phyloP scores from a whole-genome alignment of 2,797 vertebrate genomes.

The Threskiornis aethiopicus region DNA sequence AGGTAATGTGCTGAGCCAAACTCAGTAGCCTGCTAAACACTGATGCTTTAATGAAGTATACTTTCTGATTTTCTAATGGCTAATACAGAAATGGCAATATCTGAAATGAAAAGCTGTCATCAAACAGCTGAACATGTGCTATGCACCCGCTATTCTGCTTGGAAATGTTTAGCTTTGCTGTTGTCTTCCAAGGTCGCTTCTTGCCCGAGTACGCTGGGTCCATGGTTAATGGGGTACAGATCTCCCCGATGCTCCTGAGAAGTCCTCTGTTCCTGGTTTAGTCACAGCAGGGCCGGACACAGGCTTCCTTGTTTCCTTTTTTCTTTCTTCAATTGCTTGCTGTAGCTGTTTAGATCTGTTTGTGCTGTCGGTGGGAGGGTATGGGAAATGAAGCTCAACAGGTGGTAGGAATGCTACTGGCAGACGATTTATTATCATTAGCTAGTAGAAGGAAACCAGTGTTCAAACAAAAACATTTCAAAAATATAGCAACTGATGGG shows the following conservation, averaged over 20 bases:
- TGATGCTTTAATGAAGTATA: not conserved
- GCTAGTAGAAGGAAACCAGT: not conserved
- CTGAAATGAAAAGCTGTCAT: not conserved
- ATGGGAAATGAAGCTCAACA: not conserved
- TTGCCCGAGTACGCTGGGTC: accelerated
- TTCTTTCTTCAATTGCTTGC: not conserved
- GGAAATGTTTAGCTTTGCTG: not conserved
- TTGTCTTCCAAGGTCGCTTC: not conserved
- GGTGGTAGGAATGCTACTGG: not conserved
- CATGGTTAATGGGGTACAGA: accelerated
- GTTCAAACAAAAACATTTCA: not conserved
- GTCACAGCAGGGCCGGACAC: not conserved
- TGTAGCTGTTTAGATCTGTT: not conserved
- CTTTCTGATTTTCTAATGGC: not conserved
- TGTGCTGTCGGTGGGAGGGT: accelerated
- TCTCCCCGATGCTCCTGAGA: not conserved
- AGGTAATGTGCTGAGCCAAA: accelerated
- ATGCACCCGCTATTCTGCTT: not conserved
- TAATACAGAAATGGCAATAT: not conserved
- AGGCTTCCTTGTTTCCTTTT: not conserved
- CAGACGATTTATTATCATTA: not conserved
- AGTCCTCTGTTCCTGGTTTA: not conserved
- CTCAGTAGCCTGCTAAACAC: not conserved
- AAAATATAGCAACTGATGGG: not conserved
- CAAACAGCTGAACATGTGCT: not conserved